These are phyloP conservation scores for Hyperoplus lanceolatus DNA, from an alignment of 2,797 vertebrate genomes.

Conservation along the genomic window DNA sequence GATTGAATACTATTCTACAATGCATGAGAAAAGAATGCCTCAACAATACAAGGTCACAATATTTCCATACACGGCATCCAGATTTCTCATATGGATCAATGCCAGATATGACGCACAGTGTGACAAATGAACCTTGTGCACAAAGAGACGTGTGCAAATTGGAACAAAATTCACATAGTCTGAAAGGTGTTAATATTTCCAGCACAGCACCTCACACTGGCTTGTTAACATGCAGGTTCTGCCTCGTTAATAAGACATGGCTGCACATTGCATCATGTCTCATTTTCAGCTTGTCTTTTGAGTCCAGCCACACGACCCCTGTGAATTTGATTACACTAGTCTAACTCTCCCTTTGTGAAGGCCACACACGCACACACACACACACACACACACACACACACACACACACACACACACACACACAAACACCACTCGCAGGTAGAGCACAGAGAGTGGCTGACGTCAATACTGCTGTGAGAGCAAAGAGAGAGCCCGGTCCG, in stretches of 20 bases:
- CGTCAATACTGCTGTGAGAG: slow-evolving; percentile 74
- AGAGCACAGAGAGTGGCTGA: slow-evolving; percentile 63
- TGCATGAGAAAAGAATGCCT: neutral
- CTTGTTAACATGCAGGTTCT: neutral
- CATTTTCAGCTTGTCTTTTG: slow-evolving; percentile 41
- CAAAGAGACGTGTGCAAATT: neutral
- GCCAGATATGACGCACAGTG: slow-evolving; percentile 3
- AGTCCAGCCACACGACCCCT: slow-evolving; percentile 37
- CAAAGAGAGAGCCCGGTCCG: slow-evolving; percentile 66
- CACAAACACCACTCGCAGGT: slow-evolving; percentile 47
- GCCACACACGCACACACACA: slow-evolving; percentile 40
- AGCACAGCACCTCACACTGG: neutral
- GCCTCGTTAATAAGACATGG: slow-evolving; percentile 7
- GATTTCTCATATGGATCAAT: slow-evolving; percentile 12
- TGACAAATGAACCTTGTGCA: slow-evolving; percentile 15
- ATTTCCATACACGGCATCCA: neutral
- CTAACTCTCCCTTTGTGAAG: slow-evolving; percentile 23
- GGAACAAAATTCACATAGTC: neutral
- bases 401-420: slow-evolving; percentile 38
- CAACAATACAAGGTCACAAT: neutral
- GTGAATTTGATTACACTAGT: slow-evolving; percentile 38
- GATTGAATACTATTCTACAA: neutral
- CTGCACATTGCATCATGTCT: slow-evolving; percentile 16
- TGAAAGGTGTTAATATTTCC: slow-evolving; percentile 10
- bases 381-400: slow-evolving; percentile 13